phyloP scores from a whole-genome alignment of 2,113 vertebrate genomes.

The Dissostichus mawsoni region DNA sequence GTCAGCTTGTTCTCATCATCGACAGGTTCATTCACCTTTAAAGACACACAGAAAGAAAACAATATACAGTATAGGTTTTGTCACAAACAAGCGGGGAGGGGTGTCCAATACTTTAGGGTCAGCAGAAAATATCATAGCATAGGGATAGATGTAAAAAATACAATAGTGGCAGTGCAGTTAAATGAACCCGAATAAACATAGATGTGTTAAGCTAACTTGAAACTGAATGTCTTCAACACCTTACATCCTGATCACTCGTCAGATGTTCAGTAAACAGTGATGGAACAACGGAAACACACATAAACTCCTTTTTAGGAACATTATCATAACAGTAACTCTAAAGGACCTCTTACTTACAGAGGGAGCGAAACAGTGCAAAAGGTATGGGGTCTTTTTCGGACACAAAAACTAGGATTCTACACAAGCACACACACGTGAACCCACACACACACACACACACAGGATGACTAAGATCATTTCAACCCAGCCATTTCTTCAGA shows the following conservation, averaged over 20 bases:
- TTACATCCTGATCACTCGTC: background rate
- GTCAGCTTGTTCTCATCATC: slow-evolving; percentile 81
- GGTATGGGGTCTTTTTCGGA: background rate
- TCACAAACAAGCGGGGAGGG: background rate
- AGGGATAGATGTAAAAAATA: background rate
- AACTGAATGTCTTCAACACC: background rate
- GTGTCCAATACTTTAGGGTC: background rate
- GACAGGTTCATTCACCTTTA: slow-evolving; percentile 50
- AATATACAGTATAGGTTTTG: background rate
- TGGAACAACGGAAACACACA: background rate
- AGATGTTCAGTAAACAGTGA: background rate
- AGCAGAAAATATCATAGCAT: background rate
- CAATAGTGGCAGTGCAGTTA: no score
- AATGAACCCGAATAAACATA: no score
- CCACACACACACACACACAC: background rate
- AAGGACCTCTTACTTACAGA: background rate
- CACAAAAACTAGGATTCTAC: slow-evolving; percentile 2
- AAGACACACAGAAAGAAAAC: slow-evolving; percentile 34
- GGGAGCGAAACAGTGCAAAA: slow-evolving; percentile 4
- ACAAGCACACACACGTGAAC: background rate
- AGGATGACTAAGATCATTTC: background rate
- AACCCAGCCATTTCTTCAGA: slow-evolving; percentile 49
- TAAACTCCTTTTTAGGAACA: background rate
- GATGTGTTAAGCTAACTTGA: background rate
- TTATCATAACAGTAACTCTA: no score